Evolutionary conservation across 2,113 vertebrate genomes (phyloP), one percentile per base, ranked within the genome.

Genomic region (Poicephalus gulielmi): DNA sequence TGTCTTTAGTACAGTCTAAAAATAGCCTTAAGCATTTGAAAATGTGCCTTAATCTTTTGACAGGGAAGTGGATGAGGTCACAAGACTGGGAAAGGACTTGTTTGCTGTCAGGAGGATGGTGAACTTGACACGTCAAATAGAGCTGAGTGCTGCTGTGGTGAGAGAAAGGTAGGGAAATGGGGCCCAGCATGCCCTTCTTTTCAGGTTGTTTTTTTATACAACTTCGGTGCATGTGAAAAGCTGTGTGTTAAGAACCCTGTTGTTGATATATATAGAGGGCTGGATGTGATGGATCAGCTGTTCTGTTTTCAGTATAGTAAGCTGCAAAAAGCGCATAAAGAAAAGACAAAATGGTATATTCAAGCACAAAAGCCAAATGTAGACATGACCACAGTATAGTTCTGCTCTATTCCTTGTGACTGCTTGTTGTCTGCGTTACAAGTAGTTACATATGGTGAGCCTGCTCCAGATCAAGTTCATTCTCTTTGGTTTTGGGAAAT

Each of bases 41-140:
- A 98, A 93, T 16, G 79, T 49, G 79, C 71, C 94, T 91, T 96
- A 90, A 97, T 97, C 94, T 96, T 95, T 81, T 60, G 86, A 60
- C 83, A 31, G 68, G 88, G 92, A 91, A 82, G 85, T 46, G 90
- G 93, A 93, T 86, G 97, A 98, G 84, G 93, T 96, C 95, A 80
- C 79, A 60, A 33, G 69, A 71, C 71, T 82, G 64, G 75, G 39
- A 80, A 24, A 66, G 74, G 83, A 7, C 75, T 90, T 92, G 71
- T 57, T 75, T 86, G 88, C 80, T 71, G 49, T 57, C 8, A 2
- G 41, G 79, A 55, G 67, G 53, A 64, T 19, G 53, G 25, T 69
- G 92, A 78, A 50, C 68, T 19, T 49, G 71, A 60, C 60, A 50
- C 13, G 8, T 83, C 71, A 23, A 6, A 57, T 3, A 47, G 60